phyloP scores from a whole-genome alignment of 1,140 invertebrate species.

The fruit fly (Drosophila melanogaster) region Release_6_plus_ISO1_MT NT_037436.4:8277001-8277500 shows the following conservation, averaged over 20 bases:
- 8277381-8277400: not conserved
- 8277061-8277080: too few species aligned
- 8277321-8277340: slow-evolving; percentile 69
- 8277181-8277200: slow-evolving; percentile 15
- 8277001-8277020: not conserved
- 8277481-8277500: slow-evolving; percentile 92
- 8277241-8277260: slow-evolving; percentile 25
- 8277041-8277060: too few species aligned
- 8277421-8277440: slow-evolving; percentile 79
- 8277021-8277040: too few species aligned
- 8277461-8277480: slow-evolving; percentile 84
- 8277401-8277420: slow-evolving; percentile 12
- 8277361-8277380: not conserved
- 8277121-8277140: slow-evolving; percentile 24
- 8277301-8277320: slow-evolving; percentile 68
- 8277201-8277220: slow-evolving; percentile 15
- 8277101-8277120: slow-evolving; percentile 10
- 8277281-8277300: slow-evolving; percentile 58
- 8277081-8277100: too few species aligned
- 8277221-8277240: not conserved
- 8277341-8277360: slow-evolving; percentile 9
- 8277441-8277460: slow-evolving; percentile 84
- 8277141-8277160: slow-evolving; percentile 10
- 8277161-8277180: slow-evolving; percentile 28
- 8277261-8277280: slow-evolving; percentile 38